Conservation (phyloP, 2,888 invertebrate genomes). For the Stictocephala bisonia region DNA sequence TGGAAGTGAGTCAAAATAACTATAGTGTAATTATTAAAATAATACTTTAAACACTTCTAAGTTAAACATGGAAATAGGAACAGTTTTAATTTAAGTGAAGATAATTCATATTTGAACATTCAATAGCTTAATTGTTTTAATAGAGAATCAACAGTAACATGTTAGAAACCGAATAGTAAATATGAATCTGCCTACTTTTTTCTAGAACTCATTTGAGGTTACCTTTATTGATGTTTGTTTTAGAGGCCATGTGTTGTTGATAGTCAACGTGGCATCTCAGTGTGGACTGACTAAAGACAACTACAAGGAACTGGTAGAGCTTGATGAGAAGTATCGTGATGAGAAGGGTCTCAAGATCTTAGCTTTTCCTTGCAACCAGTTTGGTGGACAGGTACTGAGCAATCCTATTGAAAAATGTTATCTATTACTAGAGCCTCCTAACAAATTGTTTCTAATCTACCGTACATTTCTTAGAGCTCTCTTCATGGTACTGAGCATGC, state of each 20-base stretch:
- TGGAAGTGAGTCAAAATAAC: too few species aligned
- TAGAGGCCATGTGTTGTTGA: slow-evolving; percentile 35
- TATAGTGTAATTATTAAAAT: too few species aligned
- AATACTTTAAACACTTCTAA: too few species aligned
- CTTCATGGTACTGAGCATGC: too few species aligned
- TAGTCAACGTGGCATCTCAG: slow-evolving; percentile 41
- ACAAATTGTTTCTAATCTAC: too few species aligned
- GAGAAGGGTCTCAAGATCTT: slow-evolving; percentile 35
- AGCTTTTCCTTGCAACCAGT: slow-evolving; percentile 44
- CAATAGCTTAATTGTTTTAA: not conserved
- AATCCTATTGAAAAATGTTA: too few species aligned
- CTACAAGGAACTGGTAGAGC: slow-evolving; percentile 36
- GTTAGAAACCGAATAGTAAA: too few species aligned
- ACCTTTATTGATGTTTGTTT: too few species aligned
- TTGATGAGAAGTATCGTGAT: slow-evolving; percentile 37
- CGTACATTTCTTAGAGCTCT: too few species aligned
- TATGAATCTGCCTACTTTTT: too few species aligned
- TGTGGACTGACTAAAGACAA: slow-evolving; percentile 40
- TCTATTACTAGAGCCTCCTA: too few species aligned
- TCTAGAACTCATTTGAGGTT: too few species aligned
- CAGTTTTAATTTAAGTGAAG: not conserved
- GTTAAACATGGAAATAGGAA: not conserved
- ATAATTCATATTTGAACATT: not conserved
- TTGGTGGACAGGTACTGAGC: slow-evolving; percentile 34
- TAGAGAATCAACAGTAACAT: not conserved